phyloP scores from a whole-genome alignment of 2,797 vertebrate genomes.

The Astyanax mexicanus region DNA sequence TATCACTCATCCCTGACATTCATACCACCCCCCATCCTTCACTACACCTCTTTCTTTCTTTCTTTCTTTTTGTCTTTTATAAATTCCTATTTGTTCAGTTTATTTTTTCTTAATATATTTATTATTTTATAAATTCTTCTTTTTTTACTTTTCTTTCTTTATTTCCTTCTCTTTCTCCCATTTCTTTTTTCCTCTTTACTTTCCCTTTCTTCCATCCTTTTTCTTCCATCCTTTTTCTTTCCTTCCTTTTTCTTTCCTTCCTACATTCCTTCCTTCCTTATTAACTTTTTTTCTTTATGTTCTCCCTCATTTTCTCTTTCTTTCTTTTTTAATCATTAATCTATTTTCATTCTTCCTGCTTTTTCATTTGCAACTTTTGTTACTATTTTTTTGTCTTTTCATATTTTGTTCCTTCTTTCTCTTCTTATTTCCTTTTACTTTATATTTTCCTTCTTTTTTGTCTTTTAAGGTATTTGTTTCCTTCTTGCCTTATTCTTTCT shows the following conservation, averaged over 20 bases:
- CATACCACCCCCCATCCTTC: conserved; percentile 21
- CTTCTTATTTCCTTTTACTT: not conserved
- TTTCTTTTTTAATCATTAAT: not conserved
- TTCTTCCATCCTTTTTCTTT: too few relatives aligned
- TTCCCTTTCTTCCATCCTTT: not conserved
- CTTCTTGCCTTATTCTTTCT: not conserved
- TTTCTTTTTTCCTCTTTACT: too few relatives aligned
- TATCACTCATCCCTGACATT: conserved; percentile 52
- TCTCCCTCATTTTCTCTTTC: not conserved
- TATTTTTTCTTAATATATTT: too few relatives aligned
- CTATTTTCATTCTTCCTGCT: not conserved
- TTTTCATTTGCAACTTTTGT: too few relatives aligned
- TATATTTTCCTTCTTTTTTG: not conserved
- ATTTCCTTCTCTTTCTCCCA: too few relatives aligned
- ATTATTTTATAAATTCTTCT: not conserved
- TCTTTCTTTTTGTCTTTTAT: not conserved
- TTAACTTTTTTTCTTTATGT: not conserved
- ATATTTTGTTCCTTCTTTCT: not conserved
- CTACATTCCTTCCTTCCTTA: not conserved
- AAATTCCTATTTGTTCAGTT: too few relatives aligned
- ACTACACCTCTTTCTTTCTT: not conserved
- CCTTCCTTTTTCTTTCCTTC: not conserved
- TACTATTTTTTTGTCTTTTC: not conserved
- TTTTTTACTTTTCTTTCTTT: not conserved
- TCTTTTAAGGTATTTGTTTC: not conserved